Evolutionary conservation across 2,888 invertebrate genomes (phyloP), one percentile per base, ranked within the genome.

Genomic region (Podabrus alpinus): DNA sequence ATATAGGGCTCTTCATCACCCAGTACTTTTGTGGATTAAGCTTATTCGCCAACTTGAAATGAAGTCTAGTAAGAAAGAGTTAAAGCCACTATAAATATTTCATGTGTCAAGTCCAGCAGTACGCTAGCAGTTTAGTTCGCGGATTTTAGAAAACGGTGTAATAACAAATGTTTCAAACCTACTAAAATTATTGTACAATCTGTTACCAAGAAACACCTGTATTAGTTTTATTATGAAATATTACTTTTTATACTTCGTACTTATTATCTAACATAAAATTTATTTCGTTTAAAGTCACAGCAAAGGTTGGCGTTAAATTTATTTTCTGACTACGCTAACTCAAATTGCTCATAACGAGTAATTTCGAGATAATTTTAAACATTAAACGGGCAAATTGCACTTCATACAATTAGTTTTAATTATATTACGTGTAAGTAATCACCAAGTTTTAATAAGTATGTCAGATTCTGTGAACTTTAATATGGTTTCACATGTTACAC

Each of bases 71-170:
- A 79, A 82, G 81, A 83, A 82, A 82, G 83, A 82, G 82, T 84
- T 84, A 84, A 82, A 79, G 82, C 82, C 78, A 21, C 81, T 79
- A 83, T 85, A 85, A 85, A 85, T 85, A 84, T 84, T 82, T 85
- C 85, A 85, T 77, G 73, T 82, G 85, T 84, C 85, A 84, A 77
- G 83, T 83, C 82, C 85, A 85, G 84, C 80, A 77, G 81, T 79
- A 81, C 81, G 83, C 82, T 82, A 81, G 79, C 83, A 81, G 80
- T 82, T 81, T 79, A 81, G 81, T 79, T 78, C 76, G 71, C 67
- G 66, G 71, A 66, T 72, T 73, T 60, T 21, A 68, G 70, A 72
- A 69, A 74, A 69, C 69, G 67, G 62, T 69, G 74, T 74, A 74
- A 68, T 72, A 74, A 73, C 69, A 71, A 67, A 66, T 75, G 68